Evolutionary conservation across 2,797 vertebrate genomes (phyloP).

Genomic region (Melanotaenia nigrans): DNA sequence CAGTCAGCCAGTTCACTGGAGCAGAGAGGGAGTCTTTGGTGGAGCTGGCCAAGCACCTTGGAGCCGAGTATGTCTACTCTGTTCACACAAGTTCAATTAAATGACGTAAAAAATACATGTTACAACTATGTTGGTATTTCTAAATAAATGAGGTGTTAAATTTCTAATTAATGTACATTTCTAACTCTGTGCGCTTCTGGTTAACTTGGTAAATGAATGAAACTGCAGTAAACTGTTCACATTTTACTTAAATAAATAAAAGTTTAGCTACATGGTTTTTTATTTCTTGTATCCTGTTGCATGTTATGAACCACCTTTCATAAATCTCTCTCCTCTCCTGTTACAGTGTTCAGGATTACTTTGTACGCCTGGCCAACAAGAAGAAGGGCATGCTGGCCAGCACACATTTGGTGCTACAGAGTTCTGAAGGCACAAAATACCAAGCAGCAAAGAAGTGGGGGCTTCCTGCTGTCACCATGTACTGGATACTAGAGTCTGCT

Average conservation of each 20-base stretch:
- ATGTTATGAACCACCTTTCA: neutral
- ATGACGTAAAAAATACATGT: neutral
- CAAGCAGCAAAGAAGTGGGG: constrained; percentile 95
- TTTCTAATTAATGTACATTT: neutral
- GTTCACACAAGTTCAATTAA: neutral
- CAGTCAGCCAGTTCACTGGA: constrained; percentile 94
- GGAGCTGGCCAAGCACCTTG: constrained; percentile 89
- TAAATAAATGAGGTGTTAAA: neutral
- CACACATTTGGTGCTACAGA: constrained; percentile 91
- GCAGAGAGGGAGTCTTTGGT: constrained; percentile 92
- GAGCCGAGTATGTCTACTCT: constrained; percentile 86
- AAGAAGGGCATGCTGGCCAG: constrained; percentile 95
- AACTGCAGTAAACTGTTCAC: neutral
- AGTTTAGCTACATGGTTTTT: neutral
- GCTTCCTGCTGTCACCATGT: constrained; percentile 89
- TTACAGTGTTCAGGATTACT: constrained; percentile 94
- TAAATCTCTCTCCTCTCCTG: neutral
- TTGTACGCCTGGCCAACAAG: constrained; percentile 90
- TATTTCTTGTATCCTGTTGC: neutral
- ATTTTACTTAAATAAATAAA: neutral
- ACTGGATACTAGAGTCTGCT: constrained; percentile 92
- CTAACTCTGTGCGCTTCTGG: neutral
- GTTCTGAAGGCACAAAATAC: constrained; percentile 92
- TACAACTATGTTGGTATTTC: neutral
- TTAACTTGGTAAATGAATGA: neutral